Evolutionary conservation across 2,113 vertebrate genomes (phyloP), one percentile per base, ranked within the genome.

Genomic region (Rousettus leschenaultii): DNA sequence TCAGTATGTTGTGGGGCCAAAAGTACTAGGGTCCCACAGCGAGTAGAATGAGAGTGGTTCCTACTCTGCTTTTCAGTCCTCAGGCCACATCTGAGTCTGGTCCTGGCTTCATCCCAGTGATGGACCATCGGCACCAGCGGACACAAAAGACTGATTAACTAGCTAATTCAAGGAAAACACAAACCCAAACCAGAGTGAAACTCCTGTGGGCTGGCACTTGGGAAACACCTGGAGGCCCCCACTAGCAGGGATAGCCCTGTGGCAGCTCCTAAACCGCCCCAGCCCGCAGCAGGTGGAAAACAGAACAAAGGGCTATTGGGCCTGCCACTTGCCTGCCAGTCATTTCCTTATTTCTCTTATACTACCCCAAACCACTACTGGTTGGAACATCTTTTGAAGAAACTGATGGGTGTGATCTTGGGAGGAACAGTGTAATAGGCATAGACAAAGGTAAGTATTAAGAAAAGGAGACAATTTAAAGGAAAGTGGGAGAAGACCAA

Each of bases 311-410:
- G 26, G 22, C 90, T 35, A 0, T 12, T 61, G 73, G 89, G 48
- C 57, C 18, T 35, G 6, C 22, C 9, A 0, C 51, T n/a, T 24
- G 10, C 28, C 55, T 7, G 8, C 19, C 28, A 83, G 59, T 8
- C 74, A 70, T 65, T 93, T 95, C 92, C 96, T 94, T 73, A 40
- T 93, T 95, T 95, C 51, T 51, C 83, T 75, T 79, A 21, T 15
- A 1, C 51, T 55, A 11, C 53, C 40, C 96, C 74, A 96, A 89
- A 96, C 88, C 93, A 78, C 45, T 0, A 19, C 87, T 38, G 55
- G 6, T 51, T 16, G 16, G 84, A 89, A 87, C 38, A 66, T 3
- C 74, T 86, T 74, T 92, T 61, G 45, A 91, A 85, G 89, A 93
- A 65, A 66, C 7, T 5, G 0, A 45, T 35, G 79, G 92, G 95